Evolutionary conservation across 2,888 invertebrate species (phyloP).

Genomic region (Cylloceria caligata): DNA sequence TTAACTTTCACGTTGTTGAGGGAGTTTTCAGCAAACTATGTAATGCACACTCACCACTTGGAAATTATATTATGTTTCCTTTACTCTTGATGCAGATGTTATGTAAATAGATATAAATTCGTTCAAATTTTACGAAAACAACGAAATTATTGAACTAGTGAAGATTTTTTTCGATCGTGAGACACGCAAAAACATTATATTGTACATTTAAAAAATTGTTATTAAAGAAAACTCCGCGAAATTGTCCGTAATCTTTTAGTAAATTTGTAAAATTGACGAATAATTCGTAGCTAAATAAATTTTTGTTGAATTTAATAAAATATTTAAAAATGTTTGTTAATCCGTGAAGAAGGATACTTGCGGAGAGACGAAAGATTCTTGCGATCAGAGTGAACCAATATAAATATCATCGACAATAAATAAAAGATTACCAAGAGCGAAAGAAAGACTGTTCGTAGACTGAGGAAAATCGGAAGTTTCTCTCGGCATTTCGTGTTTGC

Average conservation of each 20-base stretch:
- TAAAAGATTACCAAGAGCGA: conserved; percentile 3
- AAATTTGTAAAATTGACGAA: neutral
- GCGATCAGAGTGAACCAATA: neutral
- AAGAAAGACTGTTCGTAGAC: conserved; percentile 29
- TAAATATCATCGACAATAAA: neutral
- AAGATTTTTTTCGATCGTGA: neutral
- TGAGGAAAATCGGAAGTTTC: conserved; percentile 32
- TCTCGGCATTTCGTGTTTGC: conserved; percentile 26
- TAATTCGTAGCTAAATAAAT: neutral
- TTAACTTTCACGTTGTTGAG: conserved; percentile 80
- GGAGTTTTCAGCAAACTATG: conserved; percentile 58
- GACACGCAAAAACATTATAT: too few relatives aligned
- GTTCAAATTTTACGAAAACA: conserved; percentile 1
- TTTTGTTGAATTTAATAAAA: neutral
- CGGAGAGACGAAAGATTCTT: neutral
- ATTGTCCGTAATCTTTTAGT: neutral
- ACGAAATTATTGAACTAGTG: neutral
- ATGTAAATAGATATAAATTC: conserved; percentile 43
- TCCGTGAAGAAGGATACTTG: neutral
- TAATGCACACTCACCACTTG: conserved; percentile 73
- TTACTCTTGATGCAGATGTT: conserved; percentile 76
- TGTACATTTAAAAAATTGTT: too few relatives aligned
- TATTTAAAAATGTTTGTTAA: neutral
- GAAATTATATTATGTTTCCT: conserved; percentile 80
- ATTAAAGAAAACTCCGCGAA: too few relatives aligned